A percentile compares a stretch with the other conserved stretches of the same genome.
Evolutionary conservation across 2,888 invertebrate genomes (phyloP).

Genomic region (Aporophyla nigra): DNA sequence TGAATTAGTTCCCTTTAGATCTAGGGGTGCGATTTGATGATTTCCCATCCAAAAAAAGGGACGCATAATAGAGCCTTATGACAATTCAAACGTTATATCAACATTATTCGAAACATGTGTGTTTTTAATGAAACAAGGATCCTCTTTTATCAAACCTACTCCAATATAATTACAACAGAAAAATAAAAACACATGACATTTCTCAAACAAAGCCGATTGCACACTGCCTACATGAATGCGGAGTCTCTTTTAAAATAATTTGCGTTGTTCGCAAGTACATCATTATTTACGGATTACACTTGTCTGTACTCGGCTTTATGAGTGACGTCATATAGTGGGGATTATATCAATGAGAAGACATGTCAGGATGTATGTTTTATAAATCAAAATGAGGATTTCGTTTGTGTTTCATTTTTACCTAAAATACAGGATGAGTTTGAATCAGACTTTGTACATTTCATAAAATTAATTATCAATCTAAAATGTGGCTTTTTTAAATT

Average conservation of each 20-base stretch:
- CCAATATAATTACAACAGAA: conserved; percentile 18
- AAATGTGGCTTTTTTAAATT: neutral
- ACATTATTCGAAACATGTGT: neutral
- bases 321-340: conserved; percentile 53
- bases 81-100: neutral
- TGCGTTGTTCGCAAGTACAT: conserved; percentile 61
- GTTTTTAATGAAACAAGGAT: neutral
- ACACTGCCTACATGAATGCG: conserved; percentile 21
- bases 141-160: neutral
- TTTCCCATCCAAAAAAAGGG: no score
- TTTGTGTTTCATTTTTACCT: neutral
- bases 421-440: neutral
- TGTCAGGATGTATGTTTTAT: conserved; percentile 31
- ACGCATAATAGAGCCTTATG: neutral
- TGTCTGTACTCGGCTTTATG: conserved; percentile 54
- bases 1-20: no score
- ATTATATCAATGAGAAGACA: conserved; percentile 47
- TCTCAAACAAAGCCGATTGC: conserved; percentile 47
- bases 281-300: conserved; percentile 70
- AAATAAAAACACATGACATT: conserved; percentile 1
- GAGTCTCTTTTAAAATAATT: conserved; percentile 61
- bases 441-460: neutral
- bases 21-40: no score
- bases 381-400: conserved; percentile 10
- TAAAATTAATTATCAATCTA: neutral